Evolutionary conservation across 2,888 invertebrate species (phyloP).

Genomic region (Acleris sparsana): DNA sequence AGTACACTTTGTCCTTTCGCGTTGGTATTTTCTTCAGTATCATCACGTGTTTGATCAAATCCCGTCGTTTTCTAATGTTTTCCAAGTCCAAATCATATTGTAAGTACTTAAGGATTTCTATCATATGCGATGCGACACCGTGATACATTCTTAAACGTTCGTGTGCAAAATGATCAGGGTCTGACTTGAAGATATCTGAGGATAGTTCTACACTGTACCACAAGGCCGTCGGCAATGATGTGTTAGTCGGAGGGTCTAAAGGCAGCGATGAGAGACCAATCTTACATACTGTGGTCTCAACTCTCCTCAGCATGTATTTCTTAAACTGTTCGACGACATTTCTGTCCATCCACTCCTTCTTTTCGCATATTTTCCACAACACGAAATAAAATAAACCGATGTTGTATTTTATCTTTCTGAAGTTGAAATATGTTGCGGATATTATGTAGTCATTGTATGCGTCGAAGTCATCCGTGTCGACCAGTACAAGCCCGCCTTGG

Average conservation of each 20-base stretch:
- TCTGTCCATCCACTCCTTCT: slow-evolving; percentile 58
- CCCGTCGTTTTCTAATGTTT: slow-evolving; percentile 45
- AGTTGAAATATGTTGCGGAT: slow-evolving; percentile 55
- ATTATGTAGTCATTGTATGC: slow-evolving; percentile 58
- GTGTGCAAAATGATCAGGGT: slow-evolving; percentile 43
- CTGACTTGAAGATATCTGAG: slow-evolving; percentile 51
- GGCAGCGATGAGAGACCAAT: slow-evolving; percentile 55
- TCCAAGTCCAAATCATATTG: slow-evolving; percentile 48
- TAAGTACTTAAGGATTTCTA: slow-evolving; percentile 50
- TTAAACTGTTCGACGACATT: slow-evolving; percentile 54
- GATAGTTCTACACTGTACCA: slow-evolving; percentile 58
- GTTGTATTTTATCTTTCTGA: slow-evolving; percentile 52
- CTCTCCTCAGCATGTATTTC: slow-evolving; percentile 50
- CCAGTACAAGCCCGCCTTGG: slow-evolving; percentile 54
- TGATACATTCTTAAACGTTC: slow-evolving; percentile 50
- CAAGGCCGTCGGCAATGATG: slow-evolving; percentile 49
- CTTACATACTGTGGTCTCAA: slow-evolving; percentile 48
- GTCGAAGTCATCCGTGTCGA: slow-evolving; percentile 51
- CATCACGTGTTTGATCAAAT: slow-evolving; percentile 48
- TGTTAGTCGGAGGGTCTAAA: slow-evolving; percentile 48
- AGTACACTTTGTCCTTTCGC: slow-evolving; percentile 45
- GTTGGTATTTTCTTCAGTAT: slow-evolving; percentile 48
- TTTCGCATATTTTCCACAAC: slow-evolving; percentile 56
- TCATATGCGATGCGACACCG: slow-evolving; percentile 48
- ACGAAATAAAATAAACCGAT: slow-evolving; percentile 54